Conservation (phyloP, 1,140 invertebrate genomes). For the Drosophila murphyi region DNA sequence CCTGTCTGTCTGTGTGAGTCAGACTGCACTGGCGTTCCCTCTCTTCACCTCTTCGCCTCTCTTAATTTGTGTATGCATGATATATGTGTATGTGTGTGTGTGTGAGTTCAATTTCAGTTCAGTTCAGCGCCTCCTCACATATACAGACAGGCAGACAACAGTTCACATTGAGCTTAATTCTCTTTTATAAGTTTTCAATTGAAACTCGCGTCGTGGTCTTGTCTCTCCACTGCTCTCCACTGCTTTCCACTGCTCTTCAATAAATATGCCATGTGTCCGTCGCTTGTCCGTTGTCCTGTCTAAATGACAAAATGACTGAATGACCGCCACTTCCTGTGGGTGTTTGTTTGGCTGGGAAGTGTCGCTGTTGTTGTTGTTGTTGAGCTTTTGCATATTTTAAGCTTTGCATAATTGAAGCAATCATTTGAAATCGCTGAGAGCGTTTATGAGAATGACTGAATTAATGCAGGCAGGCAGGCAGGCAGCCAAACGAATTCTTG, state of each 20-base stretch:
- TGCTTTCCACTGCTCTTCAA: background rate
- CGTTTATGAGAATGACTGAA: constrained; percentile 25
- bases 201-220: constrained; percentile 33
- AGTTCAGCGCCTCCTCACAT: constrained; percentile 40
- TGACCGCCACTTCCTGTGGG: constrained; percentile 63
- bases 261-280: constrained; percentile 33
- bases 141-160: background rate
- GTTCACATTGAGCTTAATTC: constrained; percentile 53
- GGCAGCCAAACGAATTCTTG: too few species aligned
- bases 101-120: constrained; percentile 72
- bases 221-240: background rate
- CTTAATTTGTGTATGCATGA: background rate
- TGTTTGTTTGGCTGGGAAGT: background rate
- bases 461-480: background rate
- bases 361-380: constrained; percentile 6
- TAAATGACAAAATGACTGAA: constrained; percentile 46
- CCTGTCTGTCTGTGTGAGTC: too few species aligned
- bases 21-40: background rate
- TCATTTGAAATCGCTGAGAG: constrained; percentile 38
- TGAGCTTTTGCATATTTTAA: constrained; percentile 45
- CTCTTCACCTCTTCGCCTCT: background rate
- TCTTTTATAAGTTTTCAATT: constrained; percentile 81
- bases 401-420: constrained; percentile 54
- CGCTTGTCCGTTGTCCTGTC: constrained; percentile 16
- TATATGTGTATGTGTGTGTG: constrained; percentile 20